Evolutionary conservation across 2,113 vertebrate species (phyloP), one percentile per base, ranked within the genome.

Genomic region (Ptilorrhoa leucosticta): DNA sequence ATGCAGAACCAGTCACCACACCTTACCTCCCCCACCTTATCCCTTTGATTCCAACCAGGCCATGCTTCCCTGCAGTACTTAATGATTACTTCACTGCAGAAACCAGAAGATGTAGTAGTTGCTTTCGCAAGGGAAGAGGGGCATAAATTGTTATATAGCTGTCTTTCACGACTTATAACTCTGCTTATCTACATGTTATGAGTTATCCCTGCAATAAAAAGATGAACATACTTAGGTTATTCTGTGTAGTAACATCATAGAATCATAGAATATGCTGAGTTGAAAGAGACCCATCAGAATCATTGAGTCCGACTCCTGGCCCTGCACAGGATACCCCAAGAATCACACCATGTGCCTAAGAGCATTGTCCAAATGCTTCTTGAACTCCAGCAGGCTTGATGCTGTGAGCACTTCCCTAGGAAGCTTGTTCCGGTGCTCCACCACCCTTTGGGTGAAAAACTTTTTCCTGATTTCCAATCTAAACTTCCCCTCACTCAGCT

Each of bases 1-100:
- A 6, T 16, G 13, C 10, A 69, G 40, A 90, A 22, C 8, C 0
- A 3, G 35, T 54, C 8, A 13, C 7, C 2, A 0, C 13, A 22
- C 8, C 17, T 37, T 53, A 20, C 22, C 16, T 4, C 37, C 13
- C 10, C 47, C 37, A 53, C 13, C 10, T 73, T 35, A 47, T 30
- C 35, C 23, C 22, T 91, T 65, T 8, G 18, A 7, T 22, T 70
- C 13, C 33, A 65, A 15, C 45, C 57, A 48, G 24, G 18, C 15
- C 13, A 35, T 80, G 7, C n/a, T 51, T 60, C 45, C n/a, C 40
- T 1, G 1, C 22, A n/a, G 8, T 16, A 66, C 10, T 53, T 58
- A n/a, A 45, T 1, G 0, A 28, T 54, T 45, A 66, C 26, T 21
- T 65, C 66, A 56, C 24, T 80, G 33, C 35, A 37, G 72, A 83